phyloP scores from a whole-genome alignment of 2,797 vertebrate species.

The Caiman crocodilus region DNA sequence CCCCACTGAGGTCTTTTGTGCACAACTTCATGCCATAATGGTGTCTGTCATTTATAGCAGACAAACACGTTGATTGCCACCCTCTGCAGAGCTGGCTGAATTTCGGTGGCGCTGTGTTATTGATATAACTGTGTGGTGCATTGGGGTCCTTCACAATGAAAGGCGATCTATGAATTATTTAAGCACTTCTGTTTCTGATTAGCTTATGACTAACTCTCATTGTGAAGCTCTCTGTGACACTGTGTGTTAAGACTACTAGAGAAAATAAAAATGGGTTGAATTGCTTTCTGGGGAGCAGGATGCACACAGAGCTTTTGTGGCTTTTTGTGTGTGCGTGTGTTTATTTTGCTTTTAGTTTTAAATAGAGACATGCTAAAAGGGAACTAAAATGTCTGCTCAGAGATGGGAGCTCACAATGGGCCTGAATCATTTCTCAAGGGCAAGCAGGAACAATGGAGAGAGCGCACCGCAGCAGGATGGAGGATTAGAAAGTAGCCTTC shows the following conservation, averaged over 20 bases:
- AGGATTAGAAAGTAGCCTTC: slow-evolving; percentile 33
- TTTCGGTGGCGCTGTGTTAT: not conserved
- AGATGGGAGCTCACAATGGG: slow-evolving; percentile 2
- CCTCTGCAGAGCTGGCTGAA: slow-evolving; percentile 32
- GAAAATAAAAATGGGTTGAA: slow-evolving; percentile 63
- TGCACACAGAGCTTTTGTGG: slow-evolving; percentile 60
- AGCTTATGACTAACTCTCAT: slow-evolving; percentile 52
- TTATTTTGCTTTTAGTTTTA: slow-evolving; percentile 66
- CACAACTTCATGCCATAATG: not conserved
- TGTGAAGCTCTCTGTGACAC: slow-evolving; percentile 20
- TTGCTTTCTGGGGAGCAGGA: slow-evolving; percentile 70
- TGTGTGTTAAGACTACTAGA: slow-evolving; percentile 25
- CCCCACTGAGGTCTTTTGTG: not conserved
- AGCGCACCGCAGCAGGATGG: slow-evolving; percentile 7
- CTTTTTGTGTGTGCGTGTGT: not conserved
- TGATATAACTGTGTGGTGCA: not conserved
- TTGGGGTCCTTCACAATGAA: not conserved
- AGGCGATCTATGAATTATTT: slow-evolving; percentile 62
- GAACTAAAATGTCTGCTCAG: slow-evolving; percentile 18
- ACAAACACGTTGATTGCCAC: not conserved
- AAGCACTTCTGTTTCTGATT: slow-evolving; percentile 63
- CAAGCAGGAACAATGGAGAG: not conserved
- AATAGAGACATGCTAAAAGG: slow-evolving; percentile 28
- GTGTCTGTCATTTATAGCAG: accelerated
- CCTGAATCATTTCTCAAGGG: slow-evolving; percentile 20